Percentiles rank a stretch among this genome's conserved stretches.
Evolutionary conservation across 2,113 vertebrate genomes (phyloP).

Genomic region (Polypterus bichir): DNA sequence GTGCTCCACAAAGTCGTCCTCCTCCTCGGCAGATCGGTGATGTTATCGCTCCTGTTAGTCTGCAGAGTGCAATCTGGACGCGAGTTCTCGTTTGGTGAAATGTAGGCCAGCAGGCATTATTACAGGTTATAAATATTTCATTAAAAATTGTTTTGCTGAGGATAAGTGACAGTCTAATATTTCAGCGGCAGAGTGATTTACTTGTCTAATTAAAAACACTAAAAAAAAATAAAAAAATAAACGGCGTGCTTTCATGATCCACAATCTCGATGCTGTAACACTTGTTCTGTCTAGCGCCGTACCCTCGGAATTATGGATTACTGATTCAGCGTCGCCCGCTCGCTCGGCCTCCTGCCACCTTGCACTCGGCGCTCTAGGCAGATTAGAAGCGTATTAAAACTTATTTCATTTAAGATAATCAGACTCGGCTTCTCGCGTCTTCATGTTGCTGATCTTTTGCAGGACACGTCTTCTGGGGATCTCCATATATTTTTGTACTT

Average conservation of each 20-base stretch:
- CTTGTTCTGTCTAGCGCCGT: not conserved
- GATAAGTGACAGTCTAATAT: slow-evolving; percentile 2
- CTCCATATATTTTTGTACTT: too few species aligned
- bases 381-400: not conserved
- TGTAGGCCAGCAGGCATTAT: not conserved
- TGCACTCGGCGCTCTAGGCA: not conserved
- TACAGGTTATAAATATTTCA: not conserved
- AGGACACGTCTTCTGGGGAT: too few species aligned
- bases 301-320: slow-evolving; percentile 7
- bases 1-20: too few species aligned
- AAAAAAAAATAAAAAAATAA: not conserved
- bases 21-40: too few species aligned
- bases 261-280: not conserved
- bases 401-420: slow-evolving; percentile 1
- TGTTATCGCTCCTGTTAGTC: too few species aligned
- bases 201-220: slow-evolving; percentile 3
- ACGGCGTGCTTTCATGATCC: not conserved
- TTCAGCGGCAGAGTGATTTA: slow-evolving; percentile 1
- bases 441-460: too few species aligned
- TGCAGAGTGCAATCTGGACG: too few species aligned
- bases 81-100: not conserved
- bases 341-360: too few species aligned
- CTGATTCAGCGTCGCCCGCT: not conserved
- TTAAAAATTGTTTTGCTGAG: not conserved
- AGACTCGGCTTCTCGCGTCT: not conserved